Evolutionary conservation across 2,797 vertebrate genomes (phyloP).

Genomic region (Neoniphon sammara): DNA sequence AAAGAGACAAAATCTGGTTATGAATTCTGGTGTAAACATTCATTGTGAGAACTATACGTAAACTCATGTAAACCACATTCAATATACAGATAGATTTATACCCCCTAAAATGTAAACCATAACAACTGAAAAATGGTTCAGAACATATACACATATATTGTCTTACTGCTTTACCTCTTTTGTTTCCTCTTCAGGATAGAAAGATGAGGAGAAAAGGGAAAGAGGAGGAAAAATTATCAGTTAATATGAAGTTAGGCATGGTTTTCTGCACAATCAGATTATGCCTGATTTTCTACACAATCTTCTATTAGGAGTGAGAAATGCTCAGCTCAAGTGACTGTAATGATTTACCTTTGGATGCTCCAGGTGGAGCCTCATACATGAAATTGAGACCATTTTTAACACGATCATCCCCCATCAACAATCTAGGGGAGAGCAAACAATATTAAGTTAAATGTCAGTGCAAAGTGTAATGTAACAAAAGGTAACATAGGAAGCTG

Average conservation of each 20-base stretch:
- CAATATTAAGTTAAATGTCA: conserved; percentile 12
- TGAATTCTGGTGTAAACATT: neutral
- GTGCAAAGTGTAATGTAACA: neutral
- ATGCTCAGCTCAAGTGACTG: neutral
- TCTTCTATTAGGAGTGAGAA: neutral
- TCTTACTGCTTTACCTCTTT: conserved; percentile 79
- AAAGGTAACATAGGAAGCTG: neutral
- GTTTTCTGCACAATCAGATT: neutral
- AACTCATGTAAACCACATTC: neutral
- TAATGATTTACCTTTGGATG: conserved; percentile 90
- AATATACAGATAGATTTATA: neutral
- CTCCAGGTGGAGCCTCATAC: conserved; percentile 98
- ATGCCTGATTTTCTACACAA: neutral
- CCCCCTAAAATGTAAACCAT: neutral
- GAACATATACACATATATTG: too few relatives aligned
- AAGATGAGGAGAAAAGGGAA: conserved; percentile 4
- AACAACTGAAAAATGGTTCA: too few relatives aligned
- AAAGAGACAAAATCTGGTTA: conserved; percentile 36
- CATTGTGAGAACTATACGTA: neutral
- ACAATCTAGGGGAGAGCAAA: conserved; percentile 82
- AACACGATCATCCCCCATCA: conserved; percentile 98
- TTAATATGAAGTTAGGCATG: conserved; percentile 4
- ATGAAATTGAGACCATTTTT: conserved; percentile 99
- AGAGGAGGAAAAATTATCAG: conserved; percentile 10
- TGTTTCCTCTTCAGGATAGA: conserved; percentile 78